Evolutionary conservation across 2,888 invertebrate species (phyloP).

Genomic region (Galeruca laticollis): DNA sequence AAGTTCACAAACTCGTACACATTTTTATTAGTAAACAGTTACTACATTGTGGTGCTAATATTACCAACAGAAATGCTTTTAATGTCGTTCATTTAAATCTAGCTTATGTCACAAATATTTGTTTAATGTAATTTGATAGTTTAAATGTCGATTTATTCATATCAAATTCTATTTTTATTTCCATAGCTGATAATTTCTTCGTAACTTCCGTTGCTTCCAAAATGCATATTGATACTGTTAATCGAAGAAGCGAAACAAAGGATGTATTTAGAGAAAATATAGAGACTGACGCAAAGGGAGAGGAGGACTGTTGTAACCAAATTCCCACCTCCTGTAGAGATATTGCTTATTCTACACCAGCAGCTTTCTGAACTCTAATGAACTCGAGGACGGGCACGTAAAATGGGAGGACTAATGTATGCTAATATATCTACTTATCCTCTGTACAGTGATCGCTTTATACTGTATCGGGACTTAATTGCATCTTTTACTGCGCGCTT

Average conservation of each 20-base stretch:
- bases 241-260: conserved; percentile 40
- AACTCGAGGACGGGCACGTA: conserved; percentile 49
- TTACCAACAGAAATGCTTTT: no score
- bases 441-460: conserved; percentile 37
- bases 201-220: conserved; percentile 8
- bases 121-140: no score
- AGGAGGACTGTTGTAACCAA: conserved; percentile 42
- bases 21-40: no score
- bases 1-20: no score
- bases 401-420: conserved; percentile 53
- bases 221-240: conserved; percentile 51
- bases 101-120: no score
- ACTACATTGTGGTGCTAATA: no score
- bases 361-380: conserved; percentile 51
- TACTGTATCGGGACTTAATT: conserved; percentile 46
- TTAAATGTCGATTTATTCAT: no score
- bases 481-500: conserved; percentile 37
- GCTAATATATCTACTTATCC: conserved; percentile 52
- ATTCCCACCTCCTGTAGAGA: conserved; percentile 44
- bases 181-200: no score
- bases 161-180: no score
- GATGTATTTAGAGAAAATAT: conserved; percentile 34
- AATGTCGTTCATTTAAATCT: no score
- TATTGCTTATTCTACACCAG: conserved; percentile 50
- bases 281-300: conserved; percentile 28